These are phyloP conservation scores for Thalassophryne amazonica DNA, from an alignment of 2,797 vertebrate genomes.

Conservation along the genomic window DNA sequence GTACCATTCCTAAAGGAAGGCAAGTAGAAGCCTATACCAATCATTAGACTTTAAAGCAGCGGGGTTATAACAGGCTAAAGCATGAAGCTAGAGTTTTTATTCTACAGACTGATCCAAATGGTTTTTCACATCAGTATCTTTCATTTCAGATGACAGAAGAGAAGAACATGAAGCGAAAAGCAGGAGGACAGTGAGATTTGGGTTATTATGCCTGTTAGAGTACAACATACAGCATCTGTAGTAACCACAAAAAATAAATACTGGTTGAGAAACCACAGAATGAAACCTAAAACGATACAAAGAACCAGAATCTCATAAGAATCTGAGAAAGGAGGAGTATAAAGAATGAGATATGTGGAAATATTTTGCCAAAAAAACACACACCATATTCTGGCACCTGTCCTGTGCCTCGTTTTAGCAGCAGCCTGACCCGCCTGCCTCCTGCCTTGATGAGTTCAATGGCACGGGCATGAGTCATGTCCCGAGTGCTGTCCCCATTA, in stretches of 20 bases:
- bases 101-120: conserved; percentile 30
- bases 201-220: conserved; percentile 39
- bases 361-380: conserved; percentile 62
- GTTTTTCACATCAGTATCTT: conserved; percentile 5
- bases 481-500: conserved; percentile 97
- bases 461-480: conserved; percentile 97
- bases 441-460: conserved; percentile 99
- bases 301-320: conserved; percentile 4
- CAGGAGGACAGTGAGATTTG: conserved; percentile 27
- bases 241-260: conserved; percentile 8
- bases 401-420: conserved; percentile 96
- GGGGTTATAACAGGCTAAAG: conserved; percentile 81
- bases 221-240: conserved; percentile 6
- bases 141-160: conserved; percentile 21
- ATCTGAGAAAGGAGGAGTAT: not conserved
- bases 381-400: conserved; percentile 99
- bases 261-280: conserved; percentile 22
- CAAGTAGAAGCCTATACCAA: conserved; percentile 98
- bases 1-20: conserved; percentile 99
- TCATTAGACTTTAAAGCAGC: conserved; percentile 95
- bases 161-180: conserved; percentile 15
- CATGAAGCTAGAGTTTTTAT: conserved; percentile 21
- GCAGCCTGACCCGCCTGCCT: conserved; percentile 90
- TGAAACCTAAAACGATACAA: not conserved
- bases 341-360: not conserved